Evolutionary conservation across 2,888 invertebrate genomes (phyloP), one percentile per base, ranked within the genome.

Genomic region (Pyrocoelia pectoralis): DNA sequence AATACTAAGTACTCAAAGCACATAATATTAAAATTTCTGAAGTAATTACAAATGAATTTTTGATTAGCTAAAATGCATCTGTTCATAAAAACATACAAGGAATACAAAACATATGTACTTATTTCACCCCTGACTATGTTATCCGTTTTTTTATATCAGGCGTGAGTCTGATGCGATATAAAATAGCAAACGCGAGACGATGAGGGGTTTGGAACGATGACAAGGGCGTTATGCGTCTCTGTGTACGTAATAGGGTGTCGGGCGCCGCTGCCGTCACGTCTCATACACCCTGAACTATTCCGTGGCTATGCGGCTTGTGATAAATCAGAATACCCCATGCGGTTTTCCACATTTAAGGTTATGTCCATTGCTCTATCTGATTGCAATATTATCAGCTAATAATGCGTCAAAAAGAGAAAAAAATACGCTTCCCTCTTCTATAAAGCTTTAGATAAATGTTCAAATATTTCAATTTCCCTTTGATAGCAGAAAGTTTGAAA

Each of bases 261-360:
- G 52, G 56, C 56, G 38, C 61, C 52, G 52, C 46, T 48, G 24
- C 61, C 48, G 52, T 41, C 56, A 48, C 56, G 50, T 61, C 61
- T 52, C 51, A 28, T 28, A 18, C 33, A 33, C 48, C 56, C 49
- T 33, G 17, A 29, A 19, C 29, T 50, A 43, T 43, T 56, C 48
- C 56, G 50, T 55, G 55, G 56, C 43, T 58, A 58, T 58, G 52
- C 56, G 56, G 56, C 56, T 61, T 41, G 53, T 15, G 52, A 61
- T 61, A 61, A 61, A 61, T 61, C 52, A 61, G 52, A 53, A 33
- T 52, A 53, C 61, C 61, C 61, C 15, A 43, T 61, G 53, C 56
- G 52, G 51, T 61, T 61, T 50, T 56, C 61, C 49, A 50, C 18
- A 51, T 48, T 17, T 8, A 46, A 43, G 43, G 52, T 48, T 61